phyloP scores from a whole-genome alignment of 2,113 vertebrate species.

The Brienomyrus brachyistius region DNA sequence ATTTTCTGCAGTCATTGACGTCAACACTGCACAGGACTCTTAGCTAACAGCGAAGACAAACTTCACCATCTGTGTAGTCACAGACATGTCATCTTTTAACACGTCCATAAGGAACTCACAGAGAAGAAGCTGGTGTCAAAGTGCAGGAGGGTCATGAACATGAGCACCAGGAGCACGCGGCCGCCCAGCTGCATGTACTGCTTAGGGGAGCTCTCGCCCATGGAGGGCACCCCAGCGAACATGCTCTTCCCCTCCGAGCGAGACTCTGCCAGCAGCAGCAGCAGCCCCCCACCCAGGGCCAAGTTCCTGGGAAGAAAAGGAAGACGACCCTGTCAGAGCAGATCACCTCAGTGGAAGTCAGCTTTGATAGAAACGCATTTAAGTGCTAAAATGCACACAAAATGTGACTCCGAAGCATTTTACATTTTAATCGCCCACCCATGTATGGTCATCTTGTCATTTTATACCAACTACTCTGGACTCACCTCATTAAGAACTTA shows the following conservation, averaged over 20 bases:
- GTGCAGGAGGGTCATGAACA: slow-evolving; percentile 98
- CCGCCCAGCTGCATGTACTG: slow-evolving; percentile 98
- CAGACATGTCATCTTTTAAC: not conserved
- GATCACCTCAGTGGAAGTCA: not conserved
- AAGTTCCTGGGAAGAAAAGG: slow-evolving; percentile 68
- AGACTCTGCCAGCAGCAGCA: slow-evolving; percentile 88
- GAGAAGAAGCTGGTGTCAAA: slow-evolving; percentile 89
- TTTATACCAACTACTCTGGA: not conserved
- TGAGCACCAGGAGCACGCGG: slow-evolving; percentile 85
- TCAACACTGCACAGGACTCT: not conserved
- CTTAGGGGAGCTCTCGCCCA: slow-evolving; percentile 91
- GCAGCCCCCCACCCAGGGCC: slow-evolving; percentile 85
- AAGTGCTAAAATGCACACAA: not conserved
- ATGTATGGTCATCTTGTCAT: not conserved
- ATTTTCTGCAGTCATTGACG: not conserved
- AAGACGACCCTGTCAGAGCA: not conserved
- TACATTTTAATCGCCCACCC: not conserved
- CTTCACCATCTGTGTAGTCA: not conserved
- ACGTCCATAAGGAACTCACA: slow-evolving; percentile 58
- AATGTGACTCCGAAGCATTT: not conserved
- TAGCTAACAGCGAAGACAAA: not conserved
- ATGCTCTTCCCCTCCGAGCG: slow-evolving; percentile 96
- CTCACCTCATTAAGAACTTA: slow-evolving; percentile 98
- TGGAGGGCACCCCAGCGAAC: slow-evolving; percentile 92
- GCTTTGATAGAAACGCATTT: not conserved